These are phyloP conservation scores for Ryuthela nishihirai DNA, from an alignment of 2,888 invertebrate species.

Conservation along the genomic window DNA sequence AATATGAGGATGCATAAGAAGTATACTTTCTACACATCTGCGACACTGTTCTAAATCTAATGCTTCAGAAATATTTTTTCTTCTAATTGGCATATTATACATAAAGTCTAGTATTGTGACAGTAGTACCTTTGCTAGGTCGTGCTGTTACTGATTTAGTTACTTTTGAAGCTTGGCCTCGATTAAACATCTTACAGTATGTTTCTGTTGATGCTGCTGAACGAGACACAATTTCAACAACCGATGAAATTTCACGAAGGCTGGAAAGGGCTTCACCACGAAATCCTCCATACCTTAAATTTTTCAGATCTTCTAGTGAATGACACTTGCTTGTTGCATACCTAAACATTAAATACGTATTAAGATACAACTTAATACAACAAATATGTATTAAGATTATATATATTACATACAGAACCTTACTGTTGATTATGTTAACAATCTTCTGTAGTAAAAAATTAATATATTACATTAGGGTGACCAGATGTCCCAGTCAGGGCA, in stretches of 20 bases:
- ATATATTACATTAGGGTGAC: no score
- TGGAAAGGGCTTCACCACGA: constrained; percentile 65
- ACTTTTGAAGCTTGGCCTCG: constrained; percentile 55
- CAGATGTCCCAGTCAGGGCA: no score
- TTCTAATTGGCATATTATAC: constrained; percentile 61
- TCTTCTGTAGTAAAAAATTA: no score
- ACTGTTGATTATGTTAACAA: no score
- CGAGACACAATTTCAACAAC: constrained; percentile 61
- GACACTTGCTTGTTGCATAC: constrained; percentile 64
- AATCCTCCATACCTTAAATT: constrained; percentile 62
- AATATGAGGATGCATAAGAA: constrained; percentile 61
- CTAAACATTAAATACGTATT: no score
- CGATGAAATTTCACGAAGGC: constrained; percentile 59
- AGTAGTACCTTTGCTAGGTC: constrained; percentile 68
- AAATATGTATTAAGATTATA: no score
- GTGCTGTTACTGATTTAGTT: constrained; percentile 46
- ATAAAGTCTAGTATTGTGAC: constrained; percentile 65
- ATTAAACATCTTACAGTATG: constrained; percentile 59
- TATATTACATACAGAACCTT: no score
- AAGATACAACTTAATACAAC: no score
- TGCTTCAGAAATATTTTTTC: constrained; percentile 56
- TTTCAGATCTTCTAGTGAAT: constrained; percentile 55
- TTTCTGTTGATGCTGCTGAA: constrained; percentile 51
- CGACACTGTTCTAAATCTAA: constrained; percentile 62
- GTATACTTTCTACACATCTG: constrained; percentile 59